These are phyloP conservation scores for Pyxicephalus adspersus DNA, from an alignment of 2,113 vertebrate genomes.

Conservation along the genomic window DNA sequence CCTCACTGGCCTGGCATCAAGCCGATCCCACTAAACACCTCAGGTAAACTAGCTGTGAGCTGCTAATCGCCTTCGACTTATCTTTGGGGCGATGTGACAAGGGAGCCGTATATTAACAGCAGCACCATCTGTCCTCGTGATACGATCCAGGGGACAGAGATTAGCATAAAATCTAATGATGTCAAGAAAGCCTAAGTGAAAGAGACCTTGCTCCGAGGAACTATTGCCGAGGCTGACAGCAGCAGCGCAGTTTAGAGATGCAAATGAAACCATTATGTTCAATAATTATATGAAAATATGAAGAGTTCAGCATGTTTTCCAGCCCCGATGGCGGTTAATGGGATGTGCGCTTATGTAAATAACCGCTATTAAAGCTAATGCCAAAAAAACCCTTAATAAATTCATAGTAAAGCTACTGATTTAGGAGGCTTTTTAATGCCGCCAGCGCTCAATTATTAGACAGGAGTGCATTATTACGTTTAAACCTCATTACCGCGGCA, in stretches of 20 bases:
- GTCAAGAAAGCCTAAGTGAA: constrained; percentile 85
- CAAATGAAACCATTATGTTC: constrained; percentile 88
- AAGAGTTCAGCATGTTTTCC: constrained; percentile 88
- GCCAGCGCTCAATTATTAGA: constrained; percentile 85
- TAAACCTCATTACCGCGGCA: constrained; percentile 84
- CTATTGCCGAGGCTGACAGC: constrained; percentile 83
- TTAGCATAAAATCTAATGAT: constrained; percentile 86
- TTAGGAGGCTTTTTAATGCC: constrained; percentile 85
- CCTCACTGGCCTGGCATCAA: too few relatives aligned
- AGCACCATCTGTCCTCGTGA: constrained; percentile 83
- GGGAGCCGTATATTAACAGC: constrained; percentile 49
- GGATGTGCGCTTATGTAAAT: constrained; percentile 88
- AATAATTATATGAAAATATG: constrained; percentile 90
- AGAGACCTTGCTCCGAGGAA: constrained; percentile 81
- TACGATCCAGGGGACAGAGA: constrained; percentile 79
- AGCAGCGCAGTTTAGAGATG: constrained; percentile 86
- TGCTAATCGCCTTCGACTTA: not conserved
- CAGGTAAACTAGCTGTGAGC: constrained; percentile 5
- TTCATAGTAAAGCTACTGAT: constrained; percentile 87
- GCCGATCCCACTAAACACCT: not conserved
- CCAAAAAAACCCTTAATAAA: constrained; percentile 83
- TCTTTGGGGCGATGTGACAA: not conserved
- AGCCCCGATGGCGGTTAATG: constrained; percentile 85
- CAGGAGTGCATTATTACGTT: constrained; percentile 84
- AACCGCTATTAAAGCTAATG: constrained; percentile 88